phyloP scores from a whole-genome alignment of 2,113 vertebrate genomes.

The Alaudala cheleensis region DNA sequence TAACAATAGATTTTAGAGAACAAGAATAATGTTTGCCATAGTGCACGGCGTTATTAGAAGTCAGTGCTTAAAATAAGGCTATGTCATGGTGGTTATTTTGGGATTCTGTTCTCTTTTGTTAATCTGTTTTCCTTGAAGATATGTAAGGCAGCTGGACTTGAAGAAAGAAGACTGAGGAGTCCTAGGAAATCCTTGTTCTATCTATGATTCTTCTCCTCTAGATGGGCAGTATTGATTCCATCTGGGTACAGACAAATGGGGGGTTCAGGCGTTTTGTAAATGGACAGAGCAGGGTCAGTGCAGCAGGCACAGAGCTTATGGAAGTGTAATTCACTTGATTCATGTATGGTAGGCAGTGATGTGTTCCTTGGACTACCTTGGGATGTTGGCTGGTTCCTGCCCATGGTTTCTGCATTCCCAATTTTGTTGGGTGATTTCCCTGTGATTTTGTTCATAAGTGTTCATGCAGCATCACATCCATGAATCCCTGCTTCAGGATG shows the following conservation, averaged over 20 bases:
- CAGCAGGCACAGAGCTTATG: not conserved
- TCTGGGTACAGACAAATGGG: not conserved
- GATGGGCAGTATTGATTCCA: not conserved
- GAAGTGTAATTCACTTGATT: not conserved
- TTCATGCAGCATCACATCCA: not conserved
- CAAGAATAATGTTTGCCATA: not conserved
- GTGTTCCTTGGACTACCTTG: not conserved
- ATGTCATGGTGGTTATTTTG: not conserved
- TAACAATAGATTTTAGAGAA: not conserved
- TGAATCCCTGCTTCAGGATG: not conserved
- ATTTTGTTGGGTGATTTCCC: not conserved
- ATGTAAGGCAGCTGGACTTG: not conserved
- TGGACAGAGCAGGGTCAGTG: not conserved
- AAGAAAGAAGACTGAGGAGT: not conserved
- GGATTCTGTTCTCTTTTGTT: not conserved
- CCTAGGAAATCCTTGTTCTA: not conserved
- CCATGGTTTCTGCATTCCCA: not conserved
- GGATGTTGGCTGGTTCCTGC: fast-evolving
- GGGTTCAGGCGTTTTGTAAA: not conserved
- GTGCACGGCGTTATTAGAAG: not conserved
- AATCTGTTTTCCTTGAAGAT: not conserved
- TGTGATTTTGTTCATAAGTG: not conserved
- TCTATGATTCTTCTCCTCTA: not conserved
- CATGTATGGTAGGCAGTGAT: fast-evolving
- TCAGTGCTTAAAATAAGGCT: not conserved